Conservation (phyloP, 2,797 vertebrate genomes). For the Scolopax rusticola region DNA sequence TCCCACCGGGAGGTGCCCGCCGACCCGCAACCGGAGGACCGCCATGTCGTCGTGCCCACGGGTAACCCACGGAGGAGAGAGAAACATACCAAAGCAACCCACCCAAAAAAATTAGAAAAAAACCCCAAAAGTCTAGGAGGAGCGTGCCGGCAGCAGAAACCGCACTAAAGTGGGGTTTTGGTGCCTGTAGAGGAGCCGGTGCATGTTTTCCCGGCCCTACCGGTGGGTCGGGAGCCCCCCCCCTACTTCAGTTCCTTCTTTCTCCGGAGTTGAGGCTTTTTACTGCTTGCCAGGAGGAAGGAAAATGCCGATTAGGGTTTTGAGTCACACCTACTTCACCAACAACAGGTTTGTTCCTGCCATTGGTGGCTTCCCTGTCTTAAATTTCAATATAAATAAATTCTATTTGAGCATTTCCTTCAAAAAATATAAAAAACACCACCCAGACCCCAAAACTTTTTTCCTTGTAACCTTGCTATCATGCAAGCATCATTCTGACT, state of each 20-base stretch:
- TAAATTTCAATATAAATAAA: not conserved
- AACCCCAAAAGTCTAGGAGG: too few relatives aligned
- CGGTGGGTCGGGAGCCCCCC: not conserved
- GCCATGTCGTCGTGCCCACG: not conserved
- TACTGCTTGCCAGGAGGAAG: not conserved
- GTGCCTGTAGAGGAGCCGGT: rapidly evolving
- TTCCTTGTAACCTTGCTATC: not conserved
- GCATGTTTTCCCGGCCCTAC: rapidly evolving
- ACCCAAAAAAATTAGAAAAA: too few relatives aligned
- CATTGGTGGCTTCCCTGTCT: not conserved
- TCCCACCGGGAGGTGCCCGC: not conserved
- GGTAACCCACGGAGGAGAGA: too few relatives aligned
- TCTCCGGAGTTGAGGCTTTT: not conserved
- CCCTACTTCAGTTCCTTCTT: not conserved
- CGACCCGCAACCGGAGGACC: too few relatives aligned
- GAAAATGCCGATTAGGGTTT: not conserved
- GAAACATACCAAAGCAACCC: too few relatives aligned
- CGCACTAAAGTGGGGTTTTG: rapidly evolving
- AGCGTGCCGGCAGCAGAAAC: not conserved
- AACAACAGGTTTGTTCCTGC: not conserved
- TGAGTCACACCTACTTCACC: not conserved
- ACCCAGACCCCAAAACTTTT: not conserved
- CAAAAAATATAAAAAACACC: not conserved
- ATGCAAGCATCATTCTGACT: not conserved
- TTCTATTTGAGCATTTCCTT: not conserved